Conservation (phyloP, 2,797 vertebrate genomes). For the Typhlichthys eigenmanni region DNA sequence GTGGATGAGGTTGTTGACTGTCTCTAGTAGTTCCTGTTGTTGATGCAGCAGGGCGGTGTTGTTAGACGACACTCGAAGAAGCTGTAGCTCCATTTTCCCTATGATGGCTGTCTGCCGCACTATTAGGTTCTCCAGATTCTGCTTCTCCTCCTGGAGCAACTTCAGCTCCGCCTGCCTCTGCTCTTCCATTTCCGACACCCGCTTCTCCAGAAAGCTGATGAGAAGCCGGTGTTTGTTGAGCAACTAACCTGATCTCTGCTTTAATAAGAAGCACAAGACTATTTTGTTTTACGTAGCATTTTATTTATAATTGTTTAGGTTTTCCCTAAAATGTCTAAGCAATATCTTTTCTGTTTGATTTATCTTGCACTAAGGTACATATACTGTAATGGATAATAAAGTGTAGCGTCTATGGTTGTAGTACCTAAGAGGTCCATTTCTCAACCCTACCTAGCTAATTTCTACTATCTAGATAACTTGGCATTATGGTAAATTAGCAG, state of each 20-base stretch:
- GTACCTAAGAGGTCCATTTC: too few relatives aligned
- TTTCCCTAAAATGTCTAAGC: too few relatives aligned
- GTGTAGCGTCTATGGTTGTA: too few relatives aligned
- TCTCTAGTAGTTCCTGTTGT: constrained; percentile 91
- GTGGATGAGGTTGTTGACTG: constrained; percentile 85
- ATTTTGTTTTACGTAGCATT: neutral
- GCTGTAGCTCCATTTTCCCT: constrained; percentile 87
- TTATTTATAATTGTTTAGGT: constrained; percentile 6
- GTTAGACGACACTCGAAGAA: constrained; percentile 87
- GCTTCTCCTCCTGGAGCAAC: constrained; percentile 87
- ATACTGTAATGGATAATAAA: too few relatives aligned
- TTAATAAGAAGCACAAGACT: neutral
- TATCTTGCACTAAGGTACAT: too few relatives aligned
- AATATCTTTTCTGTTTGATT: too few relatives aligned
- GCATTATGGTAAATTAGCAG: too few relatives aligned
- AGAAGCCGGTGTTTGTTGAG: constrained; percentile 4
- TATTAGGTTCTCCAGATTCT: constrained; percentile 87
- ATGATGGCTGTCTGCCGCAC: constrained; percentile 86
- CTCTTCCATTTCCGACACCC: constrained; percentile 88
- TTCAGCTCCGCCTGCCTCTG: constrained; percentile 86
- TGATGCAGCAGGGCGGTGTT: constrained; percentile 89
- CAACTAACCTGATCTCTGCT: neutral
- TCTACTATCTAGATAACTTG: too few relatives aligned
- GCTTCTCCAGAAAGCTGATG: constrained; percentile 89
- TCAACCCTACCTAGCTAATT: too few relatives aligned